Evolutionary conservation across 2,113 vertebrate species (phyloP), one percentile per base, ranked within the genome.

Genomic region (Rhipidura dahli): DNA sequence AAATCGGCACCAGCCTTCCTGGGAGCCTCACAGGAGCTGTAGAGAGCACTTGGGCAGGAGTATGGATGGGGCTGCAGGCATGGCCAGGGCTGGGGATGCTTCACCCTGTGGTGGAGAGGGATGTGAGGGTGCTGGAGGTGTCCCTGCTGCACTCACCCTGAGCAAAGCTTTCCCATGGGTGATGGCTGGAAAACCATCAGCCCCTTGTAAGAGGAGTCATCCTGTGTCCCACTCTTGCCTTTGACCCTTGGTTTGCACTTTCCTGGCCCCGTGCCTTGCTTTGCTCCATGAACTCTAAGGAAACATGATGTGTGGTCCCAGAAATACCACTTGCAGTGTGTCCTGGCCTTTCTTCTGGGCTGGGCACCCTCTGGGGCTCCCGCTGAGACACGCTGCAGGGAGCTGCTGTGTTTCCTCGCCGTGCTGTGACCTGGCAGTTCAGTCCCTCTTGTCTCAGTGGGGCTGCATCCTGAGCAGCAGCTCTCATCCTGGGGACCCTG

Each of bases 101-200:
- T 54, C 44, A 64, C 28, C 51, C 8, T 4, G 26, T 0, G 2
- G 33, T 30, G 54, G 53, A 64, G 71, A 23, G 35, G 51, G 35
- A 10, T 5, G 7, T 1, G 13, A 64, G 4, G 19, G 37, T 51
- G 27, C 68, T 45, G 75, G 35, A 79, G n/a, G 44, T 44, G 31
- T 73, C 8, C 27, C n/a, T 0, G 0, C 35, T 40, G 12, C 0
- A 0, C 53, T 50, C 8, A 4, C 13, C 6, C 31, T 2, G 16
- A 37, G 15, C 0, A 1, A 24, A 71, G 21, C 39, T 68, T 76
- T 85, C 31, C 50, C n/a, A 7, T 19, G 40, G 47, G 18, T 49
- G 59, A 27, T 45, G 33, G 59, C 3, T 66, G 30, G 54, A 50
- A 61, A 90, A 26, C 31, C 9, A 5, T 14, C 4, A 3, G 8